These are phyloP conservation scores for Probosciger aterrimus DNA, from an alignment of 2,113 vertebrate genomes.

Conservation along the genomic window DNA sequence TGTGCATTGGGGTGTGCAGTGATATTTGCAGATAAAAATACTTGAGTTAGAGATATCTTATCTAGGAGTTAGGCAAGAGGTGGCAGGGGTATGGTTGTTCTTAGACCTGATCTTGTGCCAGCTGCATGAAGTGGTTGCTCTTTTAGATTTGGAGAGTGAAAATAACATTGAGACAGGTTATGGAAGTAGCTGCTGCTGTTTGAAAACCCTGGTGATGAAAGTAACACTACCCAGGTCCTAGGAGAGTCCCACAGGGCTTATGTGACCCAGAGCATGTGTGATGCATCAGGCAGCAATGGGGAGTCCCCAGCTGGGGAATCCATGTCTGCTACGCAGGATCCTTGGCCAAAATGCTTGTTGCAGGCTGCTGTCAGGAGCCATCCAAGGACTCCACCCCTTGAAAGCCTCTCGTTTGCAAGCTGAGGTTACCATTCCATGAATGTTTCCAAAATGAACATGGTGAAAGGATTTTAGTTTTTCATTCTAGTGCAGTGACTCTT, in stretches of 20 bases:
- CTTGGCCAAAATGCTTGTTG: not conserved
- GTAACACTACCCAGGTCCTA: not conserved
- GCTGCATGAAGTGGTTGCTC: not conserved
- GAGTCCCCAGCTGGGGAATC: not conserved
- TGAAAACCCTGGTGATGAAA: not conserved
- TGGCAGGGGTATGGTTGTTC: not conserved
- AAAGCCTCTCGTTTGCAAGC: not conserved
- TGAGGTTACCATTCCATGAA: fast-evolving
- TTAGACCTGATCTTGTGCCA: not conserved
- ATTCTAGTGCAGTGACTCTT: not conserved
- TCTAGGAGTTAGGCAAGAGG: not conserved
- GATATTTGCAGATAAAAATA: not conserved
- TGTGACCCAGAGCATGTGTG: not conserved
- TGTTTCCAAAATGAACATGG: not conserved
- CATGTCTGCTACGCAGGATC: fast-evolving
- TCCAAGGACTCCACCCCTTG: not conserved
- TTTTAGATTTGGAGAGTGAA: not conserved
- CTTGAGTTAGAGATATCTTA: not conserved
- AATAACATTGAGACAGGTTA: not conserved
- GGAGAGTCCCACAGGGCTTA: not conserved
- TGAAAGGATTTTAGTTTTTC: not conserved
- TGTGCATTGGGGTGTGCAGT: not conserved
- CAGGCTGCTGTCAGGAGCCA: not conserved
- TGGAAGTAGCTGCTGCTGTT: not conserved
- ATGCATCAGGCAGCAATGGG: not conserved